Evolutionary conservation across 2,888 invertebrate species (phyloP).

Genomic region (Hyalella azteca): DNA sequence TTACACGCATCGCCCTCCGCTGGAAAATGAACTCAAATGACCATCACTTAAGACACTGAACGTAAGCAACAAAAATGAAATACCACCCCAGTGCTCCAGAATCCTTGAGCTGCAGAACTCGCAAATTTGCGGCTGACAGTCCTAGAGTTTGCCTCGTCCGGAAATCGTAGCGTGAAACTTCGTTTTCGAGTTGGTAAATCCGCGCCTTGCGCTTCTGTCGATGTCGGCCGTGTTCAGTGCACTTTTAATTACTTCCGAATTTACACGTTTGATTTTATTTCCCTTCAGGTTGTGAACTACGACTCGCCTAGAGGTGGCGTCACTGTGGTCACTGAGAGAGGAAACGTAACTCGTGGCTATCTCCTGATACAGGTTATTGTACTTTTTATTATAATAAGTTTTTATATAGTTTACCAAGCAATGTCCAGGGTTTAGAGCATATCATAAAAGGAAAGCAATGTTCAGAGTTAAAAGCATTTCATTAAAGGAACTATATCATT

Average conservation of each 20-base stretch:
- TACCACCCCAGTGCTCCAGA: background rate
- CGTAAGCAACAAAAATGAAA: background rate
- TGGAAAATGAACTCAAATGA: background rate
- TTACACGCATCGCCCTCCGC: background rate
- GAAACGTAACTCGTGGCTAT: conserved; percentile 87
- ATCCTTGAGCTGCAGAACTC: background rate
- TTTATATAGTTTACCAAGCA: too few relatives aligned
- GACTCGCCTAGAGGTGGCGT: conserved; percentile 89
- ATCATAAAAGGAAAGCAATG: too few relatives aligned
- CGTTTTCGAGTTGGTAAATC: background rate
- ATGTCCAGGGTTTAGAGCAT: too few relatives aligned
- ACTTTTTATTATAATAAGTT: too few relatives aligned
- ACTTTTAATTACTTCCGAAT: conserved; percentile 16
- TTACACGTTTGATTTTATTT: conserved; percentile 9
- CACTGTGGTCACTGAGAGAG: conserved; percentile 84
- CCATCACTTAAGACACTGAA: background rate
- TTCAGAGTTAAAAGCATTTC: too few relatives aligned
- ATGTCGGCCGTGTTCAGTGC: background rate
- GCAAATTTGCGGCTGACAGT: conserved; percentile 6
- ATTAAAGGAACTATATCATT: too few relatives aligned
- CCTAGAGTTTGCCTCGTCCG: too few relatives aligned
- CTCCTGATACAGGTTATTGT: conserved; percentile 75
- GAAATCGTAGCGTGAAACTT: too few relatives aligned
- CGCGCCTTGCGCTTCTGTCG: background rate
- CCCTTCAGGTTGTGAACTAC: conserved; percentile 86